Percentiles rank a stretch among this genome's conserved stretches.
phyloP scores from a whole-genome alignment of 2,888 invertebrate species.

The Harpagoxenus sublaevis region DNA sequence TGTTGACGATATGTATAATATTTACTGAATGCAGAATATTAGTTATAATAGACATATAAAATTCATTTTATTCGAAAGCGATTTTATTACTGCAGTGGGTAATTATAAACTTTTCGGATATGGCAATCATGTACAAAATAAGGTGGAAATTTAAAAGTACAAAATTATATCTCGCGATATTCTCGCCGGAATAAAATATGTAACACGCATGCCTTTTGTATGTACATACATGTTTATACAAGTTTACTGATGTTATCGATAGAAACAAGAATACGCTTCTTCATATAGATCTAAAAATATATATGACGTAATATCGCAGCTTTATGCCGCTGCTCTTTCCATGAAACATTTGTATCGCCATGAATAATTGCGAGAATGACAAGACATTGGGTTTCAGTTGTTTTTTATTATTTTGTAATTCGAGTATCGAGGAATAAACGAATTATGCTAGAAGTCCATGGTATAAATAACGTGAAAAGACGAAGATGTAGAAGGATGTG shows the following conservation, averaged over 20 bases:
- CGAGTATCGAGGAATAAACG: not conserved
- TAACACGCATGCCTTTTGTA: constrained; percentile 45
- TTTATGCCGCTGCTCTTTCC: not conserved
- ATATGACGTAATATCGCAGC: not conserved
- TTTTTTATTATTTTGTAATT: not conserved
- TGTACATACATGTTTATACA: constrained; percentile 66
- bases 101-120: constrained; percentile 60
- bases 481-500: not conserved
- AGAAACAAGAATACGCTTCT: constrained; percentile 64
- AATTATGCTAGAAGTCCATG: constrained; percentile 12
- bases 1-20: not conserved
- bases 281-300: constrained; percentile 24
- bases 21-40: not conserved
- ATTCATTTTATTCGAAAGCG: constrained; percentile 65
- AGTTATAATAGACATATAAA: constrained; percentile 57
- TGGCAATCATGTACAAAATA: constrained; percentile 13
- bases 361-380: not conserved
- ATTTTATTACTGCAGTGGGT: constrained; percentile 53
- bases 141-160: constrained; percentile 63
- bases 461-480: constrained; percentile 14
- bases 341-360: not conserved
- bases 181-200: constrained; percentile 58
- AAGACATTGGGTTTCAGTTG: not conserved
- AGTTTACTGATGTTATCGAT: constrained; percentile 56
- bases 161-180: constrained; percentile 64